A percentile compares a stretch with the other conserved stretches of the same genome.
Conservation (phyloP, 2,888 invertebrate species). For the Ligdia adustata region DNA sequence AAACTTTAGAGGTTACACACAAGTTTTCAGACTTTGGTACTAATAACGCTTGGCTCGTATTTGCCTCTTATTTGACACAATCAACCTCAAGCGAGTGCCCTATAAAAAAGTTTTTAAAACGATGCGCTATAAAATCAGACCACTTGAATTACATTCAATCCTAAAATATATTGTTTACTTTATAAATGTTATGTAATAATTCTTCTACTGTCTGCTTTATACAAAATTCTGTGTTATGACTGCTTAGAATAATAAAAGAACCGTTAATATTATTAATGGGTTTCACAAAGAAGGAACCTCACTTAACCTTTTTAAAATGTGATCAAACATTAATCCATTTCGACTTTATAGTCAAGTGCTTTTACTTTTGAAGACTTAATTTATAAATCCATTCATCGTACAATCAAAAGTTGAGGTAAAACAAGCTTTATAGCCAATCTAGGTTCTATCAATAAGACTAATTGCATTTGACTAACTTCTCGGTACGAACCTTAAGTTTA, state of each 20-base stretch:
- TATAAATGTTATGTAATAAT: conserved; percentile 9
- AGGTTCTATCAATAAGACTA: conserved; percentile 9
- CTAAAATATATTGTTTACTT: conserved; percentile 8
- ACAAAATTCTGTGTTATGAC: conserved; percentile 14
- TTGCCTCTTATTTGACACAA: conserved; percentile 30
- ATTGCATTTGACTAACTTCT: conserved; percentile 14
- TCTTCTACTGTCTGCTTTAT: conserved; percentile 6
- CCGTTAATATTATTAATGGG: conserved; percentile 13
- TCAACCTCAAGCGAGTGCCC: conserved; percentile 27
- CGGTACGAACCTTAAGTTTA: conserved; percentile 6
- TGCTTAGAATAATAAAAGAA: conserved; percentile 10
- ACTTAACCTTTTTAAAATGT: conserved; percentile 7
- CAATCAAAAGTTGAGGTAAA: background rate
- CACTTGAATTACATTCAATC: background rate
- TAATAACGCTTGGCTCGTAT: conserved; percentile 30
- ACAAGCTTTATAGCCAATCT: background rate
- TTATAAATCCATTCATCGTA: background rate
- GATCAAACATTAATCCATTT: conserved; percentile 11
- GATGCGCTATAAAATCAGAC: conserved; percentile 27
- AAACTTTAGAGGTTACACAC: conserved; percentile 33
- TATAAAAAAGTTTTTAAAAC: conserved; percentile 22
- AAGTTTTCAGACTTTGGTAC: conserved; percentile 32
- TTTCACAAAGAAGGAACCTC: conserved; percentile 1
- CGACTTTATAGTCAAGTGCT: conserved; percentile 1
- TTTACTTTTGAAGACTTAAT: background rate